Percentiles rank a stretch among this genome's conserved stretches.
These are phyloP conservation scores for Harpalus rufipes DNA, from an alignment of 2,888 invertebrate genomes.

Conservation along the genomic window DNA sequence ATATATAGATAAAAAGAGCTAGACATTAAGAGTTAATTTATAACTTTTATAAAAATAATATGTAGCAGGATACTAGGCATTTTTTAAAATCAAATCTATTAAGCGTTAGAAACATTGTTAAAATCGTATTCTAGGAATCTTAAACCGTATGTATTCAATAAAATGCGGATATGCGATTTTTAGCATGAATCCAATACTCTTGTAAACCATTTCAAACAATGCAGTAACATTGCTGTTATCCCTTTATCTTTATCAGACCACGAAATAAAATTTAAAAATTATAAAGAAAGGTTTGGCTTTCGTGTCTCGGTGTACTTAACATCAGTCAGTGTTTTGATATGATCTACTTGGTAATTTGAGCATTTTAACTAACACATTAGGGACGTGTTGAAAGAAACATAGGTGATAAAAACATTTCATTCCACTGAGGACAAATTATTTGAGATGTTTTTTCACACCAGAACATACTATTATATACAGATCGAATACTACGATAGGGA, in stretches of 20 bases:
- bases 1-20: background rate
- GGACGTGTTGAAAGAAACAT: constrained; percentile 9
- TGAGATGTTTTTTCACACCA: background rate
- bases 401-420: constrained; percentile 43
- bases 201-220: background rate
- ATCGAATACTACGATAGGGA: background rate
- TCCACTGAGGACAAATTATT: constrained; percentile 20
- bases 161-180: no score
- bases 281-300: background rate
- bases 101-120: no score
- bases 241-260: constrained; percentile 11
- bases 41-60: no score
- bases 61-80: no score
- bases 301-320: constrained; percentile 13
- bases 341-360: constrained; percentile 33
- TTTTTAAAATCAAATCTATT: no score
- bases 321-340: background rate
- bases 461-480: background rate
- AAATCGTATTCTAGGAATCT: no score
- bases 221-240: background rate
- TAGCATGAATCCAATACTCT: no score
- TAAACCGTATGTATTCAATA: no score
- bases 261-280: constrained; percentile 20
- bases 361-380: constrained; percentile 41
- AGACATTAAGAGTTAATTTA: no score